Conservation (phyloP, 2,113 vertebrate species). For the Mungos mungo region DNA sequence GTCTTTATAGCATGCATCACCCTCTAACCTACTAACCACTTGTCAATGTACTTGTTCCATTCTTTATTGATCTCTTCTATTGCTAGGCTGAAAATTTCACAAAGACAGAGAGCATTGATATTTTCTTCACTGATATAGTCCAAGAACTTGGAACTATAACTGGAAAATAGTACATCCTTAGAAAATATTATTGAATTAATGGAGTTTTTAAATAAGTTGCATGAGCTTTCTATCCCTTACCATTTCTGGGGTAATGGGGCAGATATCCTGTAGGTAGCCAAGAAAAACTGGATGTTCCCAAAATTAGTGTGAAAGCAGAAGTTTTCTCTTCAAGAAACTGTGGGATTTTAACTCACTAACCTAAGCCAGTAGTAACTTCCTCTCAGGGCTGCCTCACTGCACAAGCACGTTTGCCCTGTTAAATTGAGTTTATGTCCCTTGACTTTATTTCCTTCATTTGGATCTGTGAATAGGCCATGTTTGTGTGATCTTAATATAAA, state of each 20-base stretch:
- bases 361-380: background rate
- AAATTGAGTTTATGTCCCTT: background rate
- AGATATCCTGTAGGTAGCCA: background rate
- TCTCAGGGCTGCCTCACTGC: fast-evolving
- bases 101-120: background rate
- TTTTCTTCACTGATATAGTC: background rate
- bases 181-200: background rate
- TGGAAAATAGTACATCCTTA: background rate
- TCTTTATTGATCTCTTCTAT: background rate
- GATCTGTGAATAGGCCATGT: background rate
- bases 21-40: background rate
- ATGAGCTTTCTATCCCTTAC: background rate
- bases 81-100: background rate
- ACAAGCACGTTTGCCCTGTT: background rate
- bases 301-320: background rate
- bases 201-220: background rate
- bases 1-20: background rate
- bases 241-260: background rate
- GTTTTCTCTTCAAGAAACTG: background rate
- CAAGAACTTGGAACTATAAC: background rate
- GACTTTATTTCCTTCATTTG: slow-evolving; percentile 10
- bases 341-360: background rate
- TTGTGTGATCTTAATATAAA: slow-evolving; percentile 16
- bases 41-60: background rate
- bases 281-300: background rate